Evolutionary conservation across 2,797 vertebrate species (phyloP).

Genomic region (Xyrichtys novacula): DNA sequence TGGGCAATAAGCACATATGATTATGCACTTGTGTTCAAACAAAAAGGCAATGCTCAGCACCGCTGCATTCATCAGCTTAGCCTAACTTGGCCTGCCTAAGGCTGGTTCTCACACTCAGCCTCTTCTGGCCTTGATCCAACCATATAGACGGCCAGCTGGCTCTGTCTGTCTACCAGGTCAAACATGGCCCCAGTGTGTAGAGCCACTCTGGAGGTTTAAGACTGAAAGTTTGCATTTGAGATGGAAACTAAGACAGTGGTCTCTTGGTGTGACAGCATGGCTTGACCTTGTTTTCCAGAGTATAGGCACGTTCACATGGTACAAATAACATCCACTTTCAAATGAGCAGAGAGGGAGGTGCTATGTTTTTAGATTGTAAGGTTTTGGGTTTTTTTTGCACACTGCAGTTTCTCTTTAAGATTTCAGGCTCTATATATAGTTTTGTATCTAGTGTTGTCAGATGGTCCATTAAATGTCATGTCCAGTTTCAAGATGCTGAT

Average conservation of each 20-base stretch:
- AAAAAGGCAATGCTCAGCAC: slow-evolving; percentile 23
- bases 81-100: slow-evolving; percentile 9
- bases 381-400: too few relatives aligned
- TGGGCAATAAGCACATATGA: background rate
- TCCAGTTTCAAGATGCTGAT: too few relatives aligned
- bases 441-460: too few relatives aligned
- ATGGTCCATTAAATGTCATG: too few relatives aligned
- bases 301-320: too few relatives aligned
- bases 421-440: too few relatives aligned
- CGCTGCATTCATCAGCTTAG: slow-evolving; percentile 32
- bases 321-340: too few relatives aligned
- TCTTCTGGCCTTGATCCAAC: slow-evolving; percentile 41
- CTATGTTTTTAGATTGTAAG: too few relatives aligned
- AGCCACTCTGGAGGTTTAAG: background rate
- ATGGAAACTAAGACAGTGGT: background rate
- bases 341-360: too few relatives aligned
- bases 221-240: background rate
- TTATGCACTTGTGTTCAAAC: slow-evolving; percentile 32
- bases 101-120: slow-evolving; percentile 53
- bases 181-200: slow-evolving; percentile 43
- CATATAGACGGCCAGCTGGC: slow-evolving; percentile 53
- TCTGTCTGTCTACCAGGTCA: slow-evolving; percentile 49
- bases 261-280: background rate
- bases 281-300: too few relatives aligned
- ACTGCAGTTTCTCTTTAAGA: too few relatives aligned